Conservation (phyloP, 2,113 vertebrate species). For the Anseranas semipalmata region DNA sequence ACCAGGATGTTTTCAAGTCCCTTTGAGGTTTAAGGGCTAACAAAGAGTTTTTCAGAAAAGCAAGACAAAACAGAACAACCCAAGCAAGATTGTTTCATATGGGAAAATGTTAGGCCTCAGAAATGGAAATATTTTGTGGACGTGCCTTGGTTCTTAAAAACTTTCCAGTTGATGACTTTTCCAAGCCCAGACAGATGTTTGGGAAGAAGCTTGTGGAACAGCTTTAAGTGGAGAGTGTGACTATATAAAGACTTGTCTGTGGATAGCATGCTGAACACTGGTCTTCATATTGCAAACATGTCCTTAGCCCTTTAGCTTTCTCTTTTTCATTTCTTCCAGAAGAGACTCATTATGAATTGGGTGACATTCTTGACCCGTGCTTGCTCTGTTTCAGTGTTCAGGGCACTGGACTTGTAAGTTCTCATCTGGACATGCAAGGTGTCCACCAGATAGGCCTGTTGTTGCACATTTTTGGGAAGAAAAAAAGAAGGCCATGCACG, state of each 20-base stretch:
- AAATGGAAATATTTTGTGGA: neutral
- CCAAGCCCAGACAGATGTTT: neutral
- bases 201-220: neutral
- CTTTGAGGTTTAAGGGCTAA: neutral
- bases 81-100: neutral
- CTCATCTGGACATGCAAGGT: neutral
- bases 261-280: neutral
- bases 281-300: neutral
- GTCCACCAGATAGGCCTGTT: neutral
- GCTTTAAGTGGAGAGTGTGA: neutral
- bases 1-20: neutral
- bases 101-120: neutral
- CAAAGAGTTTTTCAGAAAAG: neutral
- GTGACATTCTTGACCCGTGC: neutral
- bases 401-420: neutral
- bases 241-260: neutral
- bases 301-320: neutral
- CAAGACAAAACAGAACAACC: neutral
- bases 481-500: neutral
- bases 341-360: neutral
- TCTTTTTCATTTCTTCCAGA: neutral
- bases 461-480: neutral
- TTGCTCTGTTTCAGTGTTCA: neutral
- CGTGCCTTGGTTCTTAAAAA: neutral
- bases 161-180: neutral